Evolutionary conservation across 2,113 vertebrate species (phyloP).

Genomic region (Pterocles burchelli): DNA sequence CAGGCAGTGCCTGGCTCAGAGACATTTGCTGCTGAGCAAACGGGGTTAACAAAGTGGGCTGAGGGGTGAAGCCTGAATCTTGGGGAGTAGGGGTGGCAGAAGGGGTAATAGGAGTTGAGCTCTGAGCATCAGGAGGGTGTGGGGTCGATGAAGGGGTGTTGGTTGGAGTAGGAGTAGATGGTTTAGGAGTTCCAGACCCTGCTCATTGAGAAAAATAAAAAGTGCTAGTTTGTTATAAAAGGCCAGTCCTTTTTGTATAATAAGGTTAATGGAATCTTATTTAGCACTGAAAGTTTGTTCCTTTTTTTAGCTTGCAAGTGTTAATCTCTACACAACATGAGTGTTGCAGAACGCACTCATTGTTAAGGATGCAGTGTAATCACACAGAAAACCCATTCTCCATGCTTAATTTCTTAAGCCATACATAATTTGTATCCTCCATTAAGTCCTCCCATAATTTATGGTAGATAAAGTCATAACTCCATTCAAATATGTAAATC

Average conservation of each 20-base stretch:
- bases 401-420: conserved; percentile 39
- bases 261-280: conserved; percentile 79
- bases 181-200: conserved; percentile 98
- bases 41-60: conserved; percentile 86
- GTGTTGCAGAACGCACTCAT: conserved; percentile 69
- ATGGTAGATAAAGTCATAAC: not conserved
- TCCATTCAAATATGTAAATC: conserved; percentile 22
- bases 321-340: conserved; percentile 69
- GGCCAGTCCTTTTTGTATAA: conserved; percentile 75
- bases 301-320: conserved; percentile 63
- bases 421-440: conserved; percentile 20
- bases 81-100: conserved; percentile 84
- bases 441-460: conserved; percentile 43
- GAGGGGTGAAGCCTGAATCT: conserved; percentile 85
- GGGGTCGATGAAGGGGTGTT: conserved; percentile 95
- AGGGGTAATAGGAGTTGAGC: conserved; percentile 85
- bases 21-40: conserved; percentile 95
- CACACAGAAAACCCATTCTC: conserved; percentile 56
- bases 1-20: conserved; percentile 90
- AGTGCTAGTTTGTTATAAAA: conserved; percentile 84
- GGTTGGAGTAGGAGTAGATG: conserved; percentile 95
- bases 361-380: conserved; percentile 78
- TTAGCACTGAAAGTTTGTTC: conserved; percentile 74
- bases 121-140: conserved; percentile 87
- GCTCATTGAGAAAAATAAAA: conserved; percentile 82